phyloP scores from a whole-genome alignment of 2,888 invertebrate genomes.

The Biston betularia region DNA sequence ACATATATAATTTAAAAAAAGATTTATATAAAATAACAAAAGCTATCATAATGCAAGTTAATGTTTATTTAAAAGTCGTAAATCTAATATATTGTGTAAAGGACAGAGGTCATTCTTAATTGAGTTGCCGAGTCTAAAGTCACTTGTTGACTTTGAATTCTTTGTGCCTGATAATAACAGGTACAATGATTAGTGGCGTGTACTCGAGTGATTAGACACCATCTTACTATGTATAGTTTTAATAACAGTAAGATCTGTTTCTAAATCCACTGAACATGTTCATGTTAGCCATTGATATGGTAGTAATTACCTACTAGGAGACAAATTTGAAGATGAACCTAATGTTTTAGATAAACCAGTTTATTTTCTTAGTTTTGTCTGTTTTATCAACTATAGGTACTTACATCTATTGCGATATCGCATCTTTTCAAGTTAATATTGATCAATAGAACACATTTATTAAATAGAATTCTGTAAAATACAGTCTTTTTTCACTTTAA shows the following conservation, averaged over 20 bases:
- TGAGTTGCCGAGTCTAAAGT: slow-evolving; percentile 3
- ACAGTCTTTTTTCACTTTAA: too few species aligned
- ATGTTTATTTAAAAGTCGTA: slow-evolving; percentile 20
- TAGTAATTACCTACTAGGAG: not conserved
- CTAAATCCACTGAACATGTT: not conserved
- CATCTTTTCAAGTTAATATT: too few species aligned
- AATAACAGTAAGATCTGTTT: not conserved
- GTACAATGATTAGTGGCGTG: slow-evolving; percentile 8
- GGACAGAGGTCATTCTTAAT: slow-evolving; percentile 21
- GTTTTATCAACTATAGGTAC: too few species aligned
- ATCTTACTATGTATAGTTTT: not conserved
- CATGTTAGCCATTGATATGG: not conserved
- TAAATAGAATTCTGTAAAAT: too few species aligned
- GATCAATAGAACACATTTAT: too few species aligned
- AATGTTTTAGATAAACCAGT: too few species aligned
- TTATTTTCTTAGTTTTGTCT: too few species aligned
- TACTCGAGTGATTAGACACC: not conserved
- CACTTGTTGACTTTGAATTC: slow-evolving; percentile 14
- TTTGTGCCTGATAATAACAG: slow-evolving; percentile 11
- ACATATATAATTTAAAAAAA: too few species aligned
- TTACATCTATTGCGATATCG: too few species aligned
- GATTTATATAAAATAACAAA: slow-evolving; percentile 10
- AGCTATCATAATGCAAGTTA: slow-evolving; percentile 5
- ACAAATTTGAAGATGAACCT: too few species aligned
- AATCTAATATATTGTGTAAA: slow-evolving; percentile 13